phyloP scores from a whole-genome alignment of 2,113 vertebrate genomes.

The Aviceda subcristata region DNA sequence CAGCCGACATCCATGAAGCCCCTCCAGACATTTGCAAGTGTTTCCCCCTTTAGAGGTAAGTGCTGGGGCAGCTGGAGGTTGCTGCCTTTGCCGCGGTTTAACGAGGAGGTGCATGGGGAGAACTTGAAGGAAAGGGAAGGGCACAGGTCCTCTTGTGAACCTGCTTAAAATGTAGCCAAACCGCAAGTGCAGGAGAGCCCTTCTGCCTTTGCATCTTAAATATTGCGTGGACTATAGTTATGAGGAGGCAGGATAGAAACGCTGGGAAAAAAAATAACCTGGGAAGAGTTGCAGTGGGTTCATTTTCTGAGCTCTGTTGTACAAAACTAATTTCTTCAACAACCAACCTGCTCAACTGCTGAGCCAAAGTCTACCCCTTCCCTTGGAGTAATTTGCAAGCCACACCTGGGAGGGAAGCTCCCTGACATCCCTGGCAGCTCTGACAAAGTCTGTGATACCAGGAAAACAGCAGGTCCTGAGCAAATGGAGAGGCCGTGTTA shows the following conservation, averaged over 20 bases:
- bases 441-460: not conserved
- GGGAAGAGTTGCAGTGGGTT: not conserved
- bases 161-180: not conserved
- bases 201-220: not conserved
- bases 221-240: accelerated
- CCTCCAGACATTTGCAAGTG: not conserved
- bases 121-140: not conserved
- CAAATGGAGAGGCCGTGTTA: not conserved
- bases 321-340: not conserved
- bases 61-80: not conserved
- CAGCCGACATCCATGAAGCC: not conserved
- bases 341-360: not conserved
- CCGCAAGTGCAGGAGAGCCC: not conserved
- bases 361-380: not conserved
- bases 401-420: not conserved
- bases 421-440: not conserved
- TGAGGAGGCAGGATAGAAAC: not conserved
- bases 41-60: not conserved
- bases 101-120: not conserved
- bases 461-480: not conserved
- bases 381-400: not conserved
- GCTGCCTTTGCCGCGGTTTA: not conserved
- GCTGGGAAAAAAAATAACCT: not conserved
- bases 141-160: not conserved
- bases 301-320: not conserved